Conservation (phyloP, 2,888 invertebrate genomes). For the Papilio gigon region DNA sequence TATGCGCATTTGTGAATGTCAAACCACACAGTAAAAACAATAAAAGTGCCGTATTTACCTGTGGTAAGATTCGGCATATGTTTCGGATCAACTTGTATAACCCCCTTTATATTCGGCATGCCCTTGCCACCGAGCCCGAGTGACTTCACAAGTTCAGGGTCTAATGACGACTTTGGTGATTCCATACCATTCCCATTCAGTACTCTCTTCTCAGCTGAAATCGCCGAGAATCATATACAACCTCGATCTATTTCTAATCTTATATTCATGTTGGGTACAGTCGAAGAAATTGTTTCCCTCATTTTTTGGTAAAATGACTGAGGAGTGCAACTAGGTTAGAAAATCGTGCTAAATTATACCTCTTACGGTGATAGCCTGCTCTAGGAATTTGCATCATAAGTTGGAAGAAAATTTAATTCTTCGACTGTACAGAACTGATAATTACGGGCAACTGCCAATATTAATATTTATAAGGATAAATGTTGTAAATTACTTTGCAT, state of each 20-base stretch:
- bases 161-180: constrained; percentile 73
- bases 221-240: constrained; percentile 24
- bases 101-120: constrained; percentile 84
- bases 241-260: constrained; percentile 2
- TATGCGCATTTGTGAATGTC: neutral
- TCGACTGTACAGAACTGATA: neutral
- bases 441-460: neutral
- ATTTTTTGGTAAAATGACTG: too few relatives aligned
- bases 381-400: neutral
- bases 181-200: constrained; percentile 73
- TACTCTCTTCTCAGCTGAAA: constrained; percentile 69
- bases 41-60: constrained; percentile 60
- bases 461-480: neutral
- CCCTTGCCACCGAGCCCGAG: constrained; percentile 78
- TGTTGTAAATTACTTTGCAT: neutral
- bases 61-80: constrained; percentile 84
- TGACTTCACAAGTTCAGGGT: constrained; percentile 80
- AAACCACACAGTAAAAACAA: constrained; percentile 34
- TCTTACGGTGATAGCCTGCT: neutral
- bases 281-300: neutral
- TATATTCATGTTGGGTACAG: neutral
- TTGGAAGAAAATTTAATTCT: neutral
- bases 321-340: too few relatives aligned
- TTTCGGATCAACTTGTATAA: constrained; percentile 88
- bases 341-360: neutral